Base-by-base conservation (phyloP, 2,888 invertebrate species). In the Leistus spinibarbis region DNA sequence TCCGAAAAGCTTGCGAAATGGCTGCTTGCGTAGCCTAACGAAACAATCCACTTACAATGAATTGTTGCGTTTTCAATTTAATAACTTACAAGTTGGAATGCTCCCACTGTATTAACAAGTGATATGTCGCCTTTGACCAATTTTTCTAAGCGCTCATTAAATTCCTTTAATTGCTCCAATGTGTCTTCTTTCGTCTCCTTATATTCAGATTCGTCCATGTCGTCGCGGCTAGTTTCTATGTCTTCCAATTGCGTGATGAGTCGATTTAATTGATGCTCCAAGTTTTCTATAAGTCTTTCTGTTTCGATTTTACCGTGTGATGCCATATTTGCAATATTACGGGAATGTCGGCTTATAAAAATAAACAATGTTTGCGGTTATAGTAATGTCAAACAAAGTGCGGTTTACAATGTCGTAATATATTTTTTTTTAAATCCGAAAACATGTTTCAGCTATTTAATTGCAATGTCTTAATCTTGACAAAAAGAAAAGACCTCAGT, bases 1-100 rank as follows among this genome's bases (percentile, higher is more conserved):
- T 93, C 84, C 91, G 89, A 82, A 93, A 93, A 1, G 93, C 92
- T 80, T 90, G 87, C 77, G 91, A 91, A 68, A 93, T 92, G 9
- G 93, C 92, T 78, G 92, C 91, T 84, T 90, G 91, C 24, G 91
- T 92, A 2, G 92, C 92, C 92, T 92, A 71, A 83, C 73, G 17
- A 75, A 69, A 66, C 22, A 17, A 19, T 60, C 70, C 1, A 23
- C 7, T 2, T 17, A 66, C 13, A 19, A 57, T 10, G 60, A 16
- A 72, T 54, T 54, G 17, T 16, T 16, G 54, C 13, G 17, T 17
- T 3, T 13, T 3, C 54, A 53, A 60, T 40, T 57, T 53, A 63
- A 65, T 54, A 64, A 80, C 85, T 81, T 85, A 91, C 91, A 85
- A 91, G 82, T 83, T 91, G 91, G 85, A 92, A 89, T 10, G 90